phyloP scores from a whole-genome alignment of 2,113 vertebrate species.

The Nibea albiflora region DNA sequence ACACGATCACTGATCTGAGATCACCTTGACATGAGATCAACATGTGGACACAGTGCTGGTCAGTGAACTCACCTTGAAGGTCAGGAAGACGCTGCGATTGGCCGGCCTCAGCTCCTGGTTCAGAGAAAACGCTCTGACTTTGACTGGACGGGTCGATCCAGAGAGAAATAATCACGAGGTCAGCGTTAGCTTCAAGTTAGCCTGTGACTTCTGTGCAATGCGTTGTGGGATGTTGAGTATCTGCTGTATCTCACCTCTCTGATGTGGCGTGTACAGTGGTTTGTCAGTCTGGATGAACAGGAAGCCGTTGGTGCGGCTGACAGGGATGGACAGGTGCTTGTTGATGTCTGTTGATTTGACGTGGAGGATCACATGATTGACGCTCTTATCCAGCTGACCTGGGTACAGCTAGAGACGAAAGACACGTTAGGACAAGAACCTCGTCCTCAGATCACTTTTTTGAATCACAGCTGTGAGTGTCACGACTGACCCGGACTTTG shows the following conservation, averaged over 20 bases:
- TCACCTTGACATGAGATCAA: background rate
- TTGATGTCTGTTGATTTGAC: constrained; percentile 86
- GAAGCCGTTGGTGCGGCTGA: constrained; percentile 90
- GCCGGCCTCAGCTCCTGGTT: constrained; percentile 91
- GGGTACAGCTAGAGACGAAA: constrained; percentile 83
- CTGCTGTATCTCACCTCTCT: constrained; percentile 84
- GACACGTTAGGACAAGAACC: background rate
- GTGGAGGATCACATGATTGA: constrained; percentile 85
- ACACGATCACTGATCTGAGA: background rate
- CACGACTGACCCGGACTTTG: constrained; percentile 82
- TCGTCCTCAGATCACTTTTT: accelerated
- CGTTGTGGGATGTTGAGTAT: constrained; percentile 2
- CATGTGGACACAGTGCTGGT: background rate
- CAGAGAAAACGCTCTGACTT: constrained; percentile 89
- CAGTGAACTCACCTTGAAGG: constrained; percentile 86
- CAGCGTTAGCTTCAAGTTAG: background rate
- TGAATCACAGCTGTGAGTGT: background rate
- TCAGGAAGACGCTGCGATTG: constrained; percentile 85
- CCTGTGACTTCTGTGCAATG: background rate
- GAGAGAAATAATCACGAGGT: no score
- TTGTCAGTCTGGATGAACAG: constrained; percentile 95
- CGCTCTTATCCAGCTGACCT: constrained; percentile 72
- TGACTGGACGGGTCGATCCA: constrained; percentile 47
- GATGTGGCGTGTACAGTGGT: constrained; percentile 91
- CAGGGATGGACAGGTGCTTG: constrained; percentile 77